Percentiles rank a stretch among this genome's conserved stretches.
Evolutionary conservation across 2,113 vertebrate species (phyloP).

Genomic region (Epinephelus cyanopodus): DNA sequence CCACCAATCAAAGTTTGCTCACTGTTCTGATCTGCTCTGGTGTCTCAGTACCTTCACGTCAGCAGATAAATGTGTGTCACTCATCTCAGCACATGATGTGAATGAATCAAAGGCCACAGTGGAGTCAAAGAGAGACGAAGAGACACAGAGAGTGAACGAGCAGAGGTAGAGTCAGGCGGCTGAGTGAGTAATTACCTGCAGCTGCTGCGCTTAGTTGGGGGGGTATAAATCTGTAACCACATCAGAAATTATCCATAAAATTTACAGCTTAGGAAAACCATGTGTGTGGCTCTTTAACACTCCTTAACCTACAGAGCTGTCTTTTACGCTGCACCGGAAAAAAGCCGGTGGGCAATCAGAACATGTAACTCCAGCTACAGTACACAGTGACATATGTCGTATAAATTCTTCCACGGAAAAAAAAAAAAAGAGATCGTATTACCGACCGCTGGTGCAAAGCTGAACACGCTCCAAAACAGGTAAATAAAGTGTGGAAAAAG

Average conservation of each 20-base stretch:
- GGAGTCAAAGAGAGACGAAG: conserved; percentile 21
- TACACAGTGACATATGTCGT: conserved; percentile 34
- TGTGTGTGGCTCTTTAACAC: conserved; percentile 81
- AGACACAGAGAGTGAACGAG: conserved; percentile 46
- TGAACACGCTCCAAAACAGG: conserved; percentile 34
- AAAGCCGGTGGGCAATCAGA: neutral
- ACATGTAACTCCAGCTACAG: neutral
- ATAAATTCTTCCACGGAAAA: conserved; percentile 23
- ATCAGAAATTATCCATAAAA: conserved; percentile 87
- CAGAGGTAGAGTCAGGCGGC: conserved; percentile 39
- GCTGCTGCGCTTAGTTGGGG: conserved; percentile 75
- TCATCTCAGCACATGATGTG: neutral
- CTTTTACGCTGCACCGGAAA: conserved; percentile 40
- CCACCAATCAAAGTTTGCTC: neutral
- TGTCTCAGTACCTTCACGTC: neutral
- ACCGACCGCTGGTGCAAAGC: neutral
- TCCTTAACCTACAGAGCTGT: conserved; percentile 66
- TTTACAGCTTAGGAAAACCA: conserved; percentile 83
- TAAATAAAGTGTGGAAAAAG: conserved; percentile 57
- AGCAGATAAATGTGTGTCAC: neutral
- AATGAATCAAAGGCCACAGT: conserved; percentile 13
- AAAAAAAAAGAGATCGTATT: conserved; percentile 36
- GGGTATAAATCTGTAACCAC: conserved; percentile 83
- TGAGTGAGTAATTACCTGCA: conserved; percentile 79
- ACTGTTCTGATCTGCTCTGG: neutral